Percentiles rank a stretch among this genome's conserved stretches.
These are phyloP conservation scores for Malurus melanocephalus DNA, from an alignment of 2,113 vertebrate genomes.

Conservation along the genomic window DNA sequence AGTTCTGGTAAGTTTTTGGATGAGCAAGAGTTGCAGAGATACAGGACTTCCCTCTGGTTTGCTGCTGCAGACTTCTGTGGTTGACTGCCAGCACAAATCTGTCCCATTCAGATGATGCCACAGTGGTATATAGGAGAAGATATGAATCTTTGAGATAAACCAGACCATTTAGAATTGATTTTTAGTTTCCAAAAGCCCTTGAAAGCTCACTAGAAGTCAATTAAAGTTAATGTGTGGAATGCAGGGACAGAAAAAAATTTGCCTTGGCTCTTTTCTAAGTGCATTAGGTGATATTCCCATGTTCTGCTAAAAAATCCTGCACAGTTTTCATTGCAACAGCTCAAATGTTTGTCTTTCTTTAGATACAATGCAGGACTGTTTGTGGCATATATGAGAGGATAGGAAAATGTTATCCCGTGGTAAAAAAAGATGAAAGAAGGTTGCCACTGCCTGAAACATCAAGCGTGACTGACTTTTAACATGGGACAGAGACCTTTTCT, in stretches of 20 bases:
- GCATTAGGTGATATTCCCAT: background rate
- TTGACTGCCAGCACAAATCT: background rate
- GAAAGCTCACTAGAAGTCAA: background rate
- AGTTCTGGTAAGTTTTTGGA: background rate
- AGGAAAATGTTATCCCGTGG: background rate
- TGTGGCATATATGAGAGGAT: background rate
- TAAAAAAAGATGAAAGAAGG: background rate
- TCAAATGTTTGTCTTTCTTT: background rate
- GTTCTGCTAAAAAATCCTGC: background rate
- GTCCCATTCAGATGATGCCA: background rate
- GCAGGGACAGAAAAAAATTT: background rate
- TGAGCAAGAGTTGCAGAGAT: background rate
- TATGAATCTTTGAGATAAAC: background rate
- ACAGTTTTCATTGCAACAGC: background rate
- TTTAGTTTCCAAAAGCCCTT: conserved; percentile 1
- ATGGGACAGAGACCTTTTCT: background rate
- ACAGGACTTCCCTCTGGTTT: background rate
- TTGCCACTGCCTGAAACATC: background rate
- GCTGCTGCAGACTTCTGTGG: background rate
- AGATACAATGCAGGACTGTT: background rate
- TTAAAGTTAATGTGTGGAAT: background rate
- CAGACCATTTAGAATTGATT: background rate
- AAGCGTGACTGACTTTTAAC: background rate
- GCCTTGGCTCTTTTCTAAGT: background rate
- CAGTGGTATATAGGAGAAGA: background rate